phyloP scores from a whole-genome alignment of 1,140 invertebrate genomes.

The Bacillus rossius region DNA sequence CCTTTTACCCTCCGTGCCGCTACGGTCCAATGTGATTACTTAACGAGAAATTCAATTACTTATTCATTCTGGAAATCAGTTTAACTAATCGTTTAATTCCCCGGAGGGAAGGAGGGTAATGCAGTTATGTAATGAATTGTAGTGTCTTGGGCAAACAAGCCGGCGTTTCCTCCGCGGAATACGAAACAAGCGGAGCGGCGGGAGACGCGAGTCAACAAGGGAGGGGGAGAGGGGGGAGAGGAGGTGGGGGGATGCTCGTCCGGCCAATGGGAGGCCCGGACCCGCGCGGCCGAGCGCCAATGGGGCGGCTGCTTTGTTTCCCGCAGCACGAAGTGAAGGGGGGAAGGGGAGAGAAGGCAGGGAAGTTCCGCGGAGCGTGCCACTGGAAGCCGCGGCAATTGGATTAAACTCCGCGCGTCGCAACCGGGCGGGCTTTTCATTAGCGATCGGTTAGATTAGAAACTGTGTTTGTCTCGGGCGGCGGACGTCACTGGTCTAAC shows the following conservation, averaged over 20 bases:
- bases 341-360: no score
- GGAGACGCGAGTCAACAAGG: constrained; percentile 18
- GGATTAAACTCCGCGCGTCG: constrained; percentile 13
- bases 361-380: no score
- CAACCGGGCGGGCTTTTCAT: constrained; percentile 16
- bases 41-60: constrained; percentile 48
- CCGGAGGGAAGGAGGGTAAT: constrained; percentile 31
- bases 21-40: constrained; percentile 42
- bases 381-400: constrained; percentile 2
- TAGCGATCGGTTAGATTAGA: constrained; percentile 21
- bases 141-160: constrained; percentile 47
- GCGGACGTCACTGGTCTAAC: constrained; percentile 11
- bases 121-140: constrained; percentile 49
- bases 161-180: constrained; percentile 18
- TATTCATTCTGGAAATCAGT: constrained; percentile 49
- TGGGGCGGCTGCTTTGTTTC: no score
- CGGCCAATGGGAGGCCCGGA: no score
- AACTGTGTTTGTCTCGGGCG: constrained; percentile 14
- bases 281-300: no score
- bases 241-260: no score
- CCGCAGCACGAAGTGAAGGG: no score
- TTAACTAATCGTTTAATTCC: constrained; percentile 49
- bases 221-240: no score
- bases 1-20: constrained; percentile 3
- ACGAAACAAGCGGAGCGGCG: constrained; percentile 20